Evolutionary conservation across 2,888 invertebrate species (phyloP).

Genomic region (Ormyrus labotus): DNA sequence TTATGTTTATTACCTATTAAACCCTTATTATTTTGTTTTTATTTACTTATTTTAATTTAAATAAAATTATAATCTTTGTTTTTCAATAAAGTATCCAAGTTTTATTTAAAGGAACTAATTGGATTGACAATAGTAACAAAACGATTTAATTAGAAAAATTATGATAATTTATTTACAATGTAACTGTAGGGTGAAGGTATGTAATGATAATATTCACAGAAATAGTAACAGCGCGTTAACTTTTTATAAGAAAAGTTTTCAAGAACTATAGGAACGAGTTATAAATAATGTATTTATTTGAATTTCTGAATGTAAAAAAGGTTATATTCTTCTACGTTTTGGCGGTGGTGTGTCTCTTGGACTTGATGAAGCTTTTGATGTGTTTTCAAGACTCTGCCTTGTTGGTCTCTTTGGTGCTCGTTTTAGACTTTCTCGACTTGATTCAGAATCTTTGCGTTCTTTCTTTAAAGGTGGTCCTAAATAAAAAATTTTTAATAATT

Average conservation of each 20-base stretch:
- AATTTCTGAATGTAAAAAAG: conserved; percentile 45
- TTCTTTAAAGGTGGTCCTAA: conserved; percentile 67
- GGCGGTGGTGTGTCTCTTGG: conserved; percentile 73
- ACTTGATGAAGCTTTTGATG: conserved; percentile 71
- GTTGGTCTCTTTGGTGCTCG: conserved; percentile 73
- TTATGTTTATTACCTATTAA: not conserved
- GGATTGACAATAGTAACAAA: not conserved
- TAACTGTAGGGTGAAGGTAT: conserved; percentile 53
- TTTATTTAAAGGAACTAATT: not conserved
- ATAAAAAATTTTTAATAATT: no score
- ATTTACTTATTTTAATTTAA: conserved; percentile 2
- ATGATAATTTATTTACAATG: conserved; percentile 58
- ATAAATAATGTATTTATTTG: conserved; percentile 50
- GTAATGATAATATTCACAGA: conserved; percentile 56
- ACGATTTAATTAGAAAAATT: conserved; percentile 54
- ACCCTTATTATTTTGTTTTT: conserved; percentile 1
- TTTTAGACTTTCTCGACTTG: conserved; percentile 71
- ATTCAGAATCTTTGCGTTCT: conserved; percentile 73
- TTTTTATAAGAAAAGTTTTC: conserved; percentile 47
- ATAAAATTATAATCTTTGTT: not conserved
- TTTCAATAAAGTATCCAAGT: not conserved
- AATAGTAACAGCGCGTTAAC: conserved; percentile 52
- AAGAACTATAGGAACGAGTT: conserved; percentile 53
- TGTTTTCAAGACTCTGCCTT: conserved; percentile 72
- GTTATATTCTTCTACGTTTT: conserved; percentile 72